Percentiles rank a stretch among this genome's conserved stretches.
Conservation (phyloP, 2,888 invertebrate species). For the Leptothorax acervorum region DNA sequence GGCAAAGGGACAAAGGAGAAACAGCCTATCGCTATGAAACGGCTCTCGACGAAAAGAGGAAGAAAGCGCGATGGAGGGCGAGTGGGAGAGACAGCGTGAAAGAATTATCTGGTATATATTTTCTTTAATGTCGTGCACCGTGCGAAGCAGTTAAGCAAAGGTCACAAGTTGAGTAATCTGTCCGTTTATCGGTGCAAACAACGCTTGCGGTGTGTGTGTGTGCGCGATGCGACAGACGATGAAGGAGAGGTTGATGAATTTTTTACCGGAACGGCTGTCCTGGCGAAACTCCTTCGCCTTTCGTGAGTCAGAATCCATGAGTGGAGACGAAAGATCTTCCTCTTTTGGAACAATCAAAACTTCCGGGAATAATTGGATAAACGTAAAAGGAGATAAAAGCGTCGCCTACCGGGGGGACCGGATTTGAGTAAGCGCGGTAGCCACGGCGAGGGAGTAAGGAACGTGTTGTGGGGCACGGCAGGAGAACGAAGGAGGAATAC, state of each 20-base stretch:
- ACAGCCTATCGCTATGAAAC: neutral
- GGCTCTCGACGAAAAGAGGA: neutral
- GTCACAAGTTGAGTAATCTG: conserved; percentile 81
- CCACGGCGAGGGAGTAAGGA: conserved; percentile 47
- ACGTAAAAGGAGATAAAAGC: conserved; percentile 21
- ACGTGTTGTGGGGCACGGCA: conserved; percentile 29
- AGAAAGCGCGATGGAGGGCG: conserved; percentile 32
- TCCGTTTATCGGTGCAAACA: conserved; percentile 80
- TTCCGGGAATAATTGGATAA: conserved; percentile 44
- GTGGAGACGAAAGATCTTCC: neutral
- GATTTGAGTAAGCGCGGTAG: conserved; percentile 49
- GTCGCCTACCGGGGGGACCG: conserved; percentile 10
- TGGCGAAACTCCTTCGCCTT: neutral
- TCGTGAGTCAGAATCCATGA: neutral
- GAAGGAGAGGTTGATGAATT: conserved; percentile 40
- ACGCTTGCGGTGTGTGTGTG: conserved; percentile 59
- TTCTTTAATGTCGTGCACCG: conserved; percentile 74
- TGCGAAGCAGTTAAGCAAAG: conserved; percentile 78
- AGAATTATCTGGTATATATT: conserved; percentile 77
- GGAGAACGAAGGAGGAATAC: conserved; percentile 24
- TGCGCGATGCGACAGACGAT: conserved; percentile 57
- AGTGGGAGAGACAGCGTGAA: conserved; percentile 58
- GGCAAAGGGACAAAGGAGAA: neutral
- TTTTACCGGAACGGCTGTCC: neutral
- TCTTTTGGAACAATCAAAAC: neutral